Evolutionary conservation across 2,797 vertebrate species (phyloP), one percentile per base, ranked within the genome.

Genomic region (Ctenopoma multispine): DNA sequence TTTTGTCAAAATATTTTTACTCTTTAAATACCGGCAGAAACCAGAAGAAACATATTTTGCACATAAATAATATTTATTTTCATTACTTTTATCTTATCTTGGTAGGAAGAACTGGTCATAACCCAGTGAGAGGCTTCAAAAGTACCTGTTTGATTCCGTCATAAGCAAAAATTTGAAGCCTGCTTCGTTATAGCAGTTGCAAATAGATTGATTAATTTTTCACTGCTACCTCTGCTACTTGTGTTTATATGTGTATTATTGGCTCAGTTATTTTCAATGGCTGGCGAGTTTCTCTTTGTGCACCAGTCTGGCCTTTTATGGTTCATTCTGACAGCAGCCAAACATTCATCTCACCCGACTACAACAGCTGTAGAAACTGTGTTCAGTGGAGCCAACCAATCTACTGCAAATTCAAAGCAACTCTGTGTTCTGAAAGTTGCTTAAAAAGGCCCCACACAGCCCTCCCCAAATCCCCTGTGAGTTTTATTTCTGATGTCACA

Each of bases 401-500:
- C n/a, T n/a, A n/a, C n/a, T 60, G 72, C 23, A 46, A 69, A 66
- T 46, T 77, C 59, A 82, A 79, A 82, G 62, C 50, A 53, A 49
- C 38, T 36, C 50, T 67, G 49, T 74, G 48, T 73, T 82, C 79
- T 57, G 15, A 68, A 68, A 79, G 48, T 27, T 64, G 51, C 50
- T 69, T 23, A n/a, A n/a, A 80, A 75, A 72, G 44, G 34, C 29
- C 4, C 54, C 61, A 72, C 80, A 72, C 48, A 63, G 18, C 48
- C 64, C 47, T 50, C 49, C 34, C 40, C 41, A 73, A 53, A 69
- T 77, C 70, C 65, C 71, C 20, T 56, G 31, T 15, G 58, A 80
- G 46, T 43, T 74, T 38, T 73, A 68, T 54, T 55, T 59, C 2
- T 80, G 50, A 81, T 44, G 47, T 90, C 69, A 84, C 54, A 80